These are phyloP conservation scores for Pristionchus japonicus DNA, from an alignment of 2,888 invertebrate genomes.

Conservation along the genomic window DNA sequence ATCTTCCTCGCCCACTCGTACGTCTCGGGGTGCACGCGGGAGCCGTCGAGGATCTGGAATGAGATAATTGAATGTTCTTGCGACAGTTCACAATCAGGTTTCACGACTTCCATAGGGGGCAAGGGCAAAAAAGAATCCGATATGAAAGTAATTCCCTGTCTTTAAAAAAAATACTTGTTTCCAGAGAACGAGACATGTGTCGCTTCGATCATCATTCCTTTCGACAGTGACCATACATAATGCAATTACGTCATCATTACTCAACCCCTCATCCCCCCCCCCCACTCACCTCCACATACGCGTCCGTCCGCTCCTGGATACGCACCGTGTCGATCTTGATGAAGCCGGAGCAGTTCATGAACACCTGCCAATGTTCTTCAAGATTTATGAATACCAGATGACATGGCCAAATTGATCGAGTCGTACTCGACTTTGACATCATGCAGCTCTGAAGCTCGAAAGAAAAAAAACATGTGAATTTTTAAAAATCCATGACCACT, in stretches of 20 bases:
- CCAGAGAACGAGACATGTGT: not conserved
- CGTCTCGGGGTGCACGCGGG: slow-evolving; percentile 97
- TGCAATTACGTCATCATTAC: too few species aligned
- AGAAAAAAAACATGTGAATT: too few species aligned
- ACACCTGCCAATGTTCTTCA: slow-evolving; percentile 80
- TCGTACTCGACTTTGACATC: not conserved
- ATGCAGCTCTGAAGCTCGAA: not conserved
- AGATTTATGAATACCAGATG: not conserved
- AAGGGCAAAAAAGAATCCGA: too few species aligned
- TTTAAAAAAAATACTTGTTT: not conserved
- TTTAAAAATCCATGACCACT: too few species aligned
- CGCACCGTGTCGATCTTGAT: slow-evolving; percentile 93
- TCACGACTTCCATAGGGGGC: too few species aligned
- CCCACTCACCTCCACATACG: slow-evolving; percentile 78
- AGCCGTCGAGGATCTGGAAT: slow-evolving; percentile 85
- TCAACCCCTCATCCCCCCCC: not conserved
- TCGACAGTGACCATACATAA: too few species aligned
- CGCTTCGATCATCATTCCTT: not conserved
- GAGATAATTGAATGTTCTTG: too few species aligned
- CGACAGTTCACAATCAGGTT: too few species aligned
- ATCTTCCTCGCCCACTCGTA: slow-evolving; percentile 99
- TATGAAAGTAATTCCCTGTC: not conserved
- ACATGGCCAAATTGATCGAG: not conserved
- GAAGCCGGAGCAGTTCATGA: slow-evolving; percentile 98
- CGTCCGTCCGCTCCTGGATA: slow-evolving; percentile 78